Evolutionary conservation across 2,888 invertebrate species (phyloP).

Genomic region (Leistus spinibarbis): DNA sequence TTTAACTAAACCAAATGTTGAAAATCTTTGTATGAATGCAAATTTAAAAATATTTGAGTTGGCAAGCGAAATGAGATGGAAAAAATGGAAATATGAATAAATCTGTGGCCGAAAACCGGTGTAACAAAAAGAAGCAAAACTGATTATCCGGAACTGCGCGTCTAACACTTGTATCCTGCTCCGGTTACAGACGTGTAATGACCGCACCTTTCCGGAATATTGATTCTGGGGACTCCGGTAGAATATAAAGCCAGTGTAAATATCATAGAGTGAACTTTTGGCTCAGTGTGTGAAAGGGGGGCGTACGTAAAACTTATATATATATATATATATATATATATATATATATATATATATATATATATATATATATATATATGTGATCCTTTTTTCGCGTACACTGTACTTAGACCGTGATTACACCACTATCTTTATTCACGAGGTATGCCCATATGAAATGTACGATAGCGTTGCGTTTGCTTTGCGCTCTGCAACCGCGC

Average conservation of each 20-base stretch:
- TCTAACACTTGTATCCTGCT: slow-evolving; percentile 22
- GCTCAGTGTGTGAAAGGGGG: neutral
- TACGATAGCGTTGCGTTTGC: neutral
- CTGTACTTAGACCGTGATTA: neutral
- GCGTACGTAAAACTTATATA: neutral
- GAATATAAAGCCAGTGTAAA: slow-evolving; percentile 39
- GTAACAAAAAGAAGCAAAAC: neutral
- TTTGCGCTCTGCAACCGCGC: neutral
- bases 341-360: too few species aligned
- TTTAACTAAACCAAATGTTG: too few species aligned
- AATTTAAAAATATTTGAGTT: too few species aligned
- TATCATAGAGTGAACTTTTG: slow-evolving; percentile 35
- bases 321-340: too few species aligned
- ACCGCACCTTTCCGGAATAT: slow-evolving; percentile 45
- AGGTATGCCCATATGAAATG: neutral
- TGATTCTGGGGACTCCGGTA: slow-evolving; percentile 41
- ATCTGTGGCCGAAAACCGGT: neutral
- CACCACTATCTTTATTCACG: neutral
- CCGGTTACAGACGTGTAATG: slow-evolving; percentile 42
- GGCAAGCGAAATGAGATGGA: too few species aligned
- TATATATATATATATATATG: too few species aligned
- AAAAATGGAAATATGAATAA: neutral
- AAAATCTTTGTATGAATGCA: too few species aligned
- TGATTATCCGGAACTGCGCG: neutral
- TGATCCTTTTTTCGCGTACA: neutral